Base-by-base conservation (phyloP, 2,888 invertebrate species). In the Catocala sponsa region DNA sequence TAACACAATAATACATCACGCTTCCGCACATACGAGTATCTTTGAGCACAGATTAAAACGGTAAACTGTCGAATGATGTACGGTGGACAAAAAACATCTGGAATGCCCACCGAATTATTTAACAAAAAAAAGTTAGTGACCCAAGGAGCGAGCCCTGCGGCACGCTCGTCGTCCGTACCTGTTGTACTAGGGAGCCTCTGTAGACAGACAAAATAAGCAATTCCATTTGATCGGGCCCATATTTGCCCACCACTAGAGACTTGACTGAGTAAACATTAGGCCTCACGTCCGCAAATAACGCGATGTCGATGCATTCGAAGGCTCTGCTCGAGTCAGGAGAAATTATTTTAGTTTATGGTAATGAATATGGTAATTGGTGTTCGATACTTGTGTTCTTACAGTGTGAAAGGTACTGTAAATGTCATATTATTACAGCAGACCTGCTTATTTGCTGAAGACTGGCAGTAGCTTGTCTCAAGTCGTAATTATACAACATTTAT, bases 131-230 rank as follows among this genome's bases (percentile, higher is more conserved):
- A 79, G 81, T 81, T 81, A 84, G 82, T 81, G 87, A 88, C 62
- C 85, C 78, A 61, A 86, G 82, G 75, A 79, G 65, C 80, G 79
- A 81, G 79, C 90, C 90, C 88, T 84, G 91, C 70, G 88, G 90
- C 82, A 89, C 82, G 82, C 87, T 84, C 79, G 80, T 77, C 85
- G 83, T 81, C 89, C 82, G 83, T 91, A 92, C 91, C 91, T 92
- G 91, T 87, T 88, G 88, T 87, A 83, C 84, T 83, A 87, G 91
- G 91, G 91, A 91, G 89, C 84, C 83, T 85, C 85, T 91, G 94
- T 92, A 91, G 90, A 91, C 90, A 88, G 91, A 94, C 93, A 94
- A 94, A 94, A 94, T 94, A 94, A 94, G 94, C 94, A 94, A 94
- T 94, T 93, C 94, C 92, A 88, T 90, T 83, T 91, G 90, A 92